Evolutionary conservation across 2,797 vertebrate genomes (phyloP).

Genomic region (Rousettus madagascariensis): DNA sequence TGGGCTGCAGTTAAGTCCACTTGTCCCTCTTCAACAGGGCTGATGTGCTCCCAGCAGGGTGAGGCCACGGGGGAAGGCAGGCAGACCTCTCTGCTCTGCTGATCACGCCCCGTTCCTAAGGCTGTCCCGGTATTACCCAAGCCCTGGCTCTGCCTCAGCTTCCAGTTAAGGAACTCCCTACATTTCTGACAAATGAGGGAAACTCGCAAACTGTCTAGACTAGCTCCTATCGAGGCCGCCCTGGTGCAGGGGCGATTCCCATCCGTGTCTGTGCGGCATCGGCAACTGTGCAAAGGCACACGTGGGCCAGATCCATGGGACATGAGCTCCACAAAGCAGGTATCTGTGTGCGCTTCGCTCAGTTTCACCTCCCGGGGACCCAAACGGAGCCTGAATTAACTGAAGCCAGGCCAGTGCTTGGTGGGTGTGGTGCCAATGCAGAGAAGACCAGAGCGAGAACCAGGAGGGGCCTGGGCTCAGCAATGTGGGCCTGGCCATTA

Average conservation of each 20-base stretch:
- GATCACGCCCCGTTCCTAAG: neutral
- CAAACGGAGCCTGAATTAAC: neutral
- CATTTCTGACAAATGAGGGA: neutral
- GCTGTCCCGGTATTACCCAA: neutral
- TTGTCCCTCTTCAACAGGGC: neutral
- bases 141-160: neutral
- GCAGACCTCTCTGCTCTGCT: neutral
- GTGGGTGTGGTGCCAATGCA: neutral
- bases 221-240: neutral
- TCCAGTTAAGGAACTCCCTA: neutral
- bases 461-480: neutral
- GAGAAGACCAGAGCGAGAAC: neutral
- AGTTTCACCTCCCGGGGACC: neutral
- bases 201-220: neutral
- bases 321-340: neutral
- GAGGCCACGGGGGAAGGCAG: neutral
- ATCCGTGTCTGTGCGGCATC: neutral
- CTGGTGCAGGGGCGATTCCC: neutral
- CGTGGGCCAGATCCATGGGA: neutral
- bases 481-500: neutral
- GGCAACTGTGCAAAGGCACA: neutral
- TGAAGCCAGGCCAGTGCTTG: neutral
- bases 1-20: neutral
- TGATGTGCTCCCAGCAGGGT: neutral
- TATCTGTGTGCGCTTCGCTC: neutral